Conservation (phyloP, 1,140 invertebrate species). For the Trinorchestia longiramus region DNA sequence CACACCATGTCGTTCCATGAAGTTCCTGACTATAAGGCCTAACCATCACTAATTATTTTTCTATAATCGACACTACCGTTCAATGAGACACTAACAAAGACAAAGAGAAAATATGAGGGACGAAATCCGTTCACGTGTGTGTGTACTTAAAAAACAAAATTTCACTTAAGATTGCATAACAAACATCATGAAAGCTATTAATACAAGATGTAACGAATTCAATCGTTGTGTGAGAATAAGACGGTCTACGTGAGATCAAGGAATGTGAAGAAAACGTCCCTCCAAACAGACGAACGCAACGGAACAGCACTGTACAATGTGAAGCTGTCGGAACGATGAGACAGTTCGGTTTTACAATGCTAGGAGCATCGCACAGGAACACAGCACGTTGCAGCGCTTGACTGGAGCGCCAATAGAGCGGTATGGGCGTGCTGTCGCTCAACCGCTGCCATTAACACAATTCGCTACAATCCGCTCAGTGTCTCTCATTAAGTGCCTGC, state of each 20-base stretch:
- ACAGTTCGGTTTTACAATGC: background rate
- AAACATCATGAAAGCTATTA: background rate
- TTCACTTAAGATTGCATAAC: background rate
- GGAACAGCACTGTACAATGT: background rate
- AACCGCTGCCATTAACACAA: slow-evolving; percentile 45
- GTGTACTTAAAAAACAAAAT: background rate
- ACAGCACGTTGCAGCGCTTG: background rate
- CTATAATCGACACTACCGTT: background rate
- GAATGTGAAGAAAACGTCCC: background rate
- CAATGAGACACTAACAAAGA: background rate
- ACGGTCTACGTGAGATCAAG: background rate
- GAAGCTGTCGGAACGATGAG: background rate
- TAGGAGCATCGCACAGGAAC: background rate
- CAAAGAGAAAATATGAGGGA: background rate
- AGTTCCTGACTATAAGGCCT: background rate
- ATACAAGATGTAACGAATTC: background rate
- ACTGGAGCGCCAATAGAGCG: slow-evolving; percentile 38
- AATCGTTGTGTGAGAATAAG: background rate
- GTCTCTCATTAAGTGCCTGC: slow-evolving; percentile 21
- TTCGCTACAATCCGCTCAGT: slow-evolving; percentile 17
- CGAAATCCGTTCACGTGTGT: background rate
- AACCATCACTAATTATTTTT: background rate
- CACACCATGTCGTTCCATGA: background rate
- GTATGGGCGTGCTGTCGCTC: slow-evolving; percentile 42
- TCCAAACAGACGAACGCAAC: background rate